Evolutionary conservation across 1,140 invertebrate genomes (phyloP), one percentile per base, ranked within the genome.

Genomic region (Lutraria rhynchaena): DNA sequence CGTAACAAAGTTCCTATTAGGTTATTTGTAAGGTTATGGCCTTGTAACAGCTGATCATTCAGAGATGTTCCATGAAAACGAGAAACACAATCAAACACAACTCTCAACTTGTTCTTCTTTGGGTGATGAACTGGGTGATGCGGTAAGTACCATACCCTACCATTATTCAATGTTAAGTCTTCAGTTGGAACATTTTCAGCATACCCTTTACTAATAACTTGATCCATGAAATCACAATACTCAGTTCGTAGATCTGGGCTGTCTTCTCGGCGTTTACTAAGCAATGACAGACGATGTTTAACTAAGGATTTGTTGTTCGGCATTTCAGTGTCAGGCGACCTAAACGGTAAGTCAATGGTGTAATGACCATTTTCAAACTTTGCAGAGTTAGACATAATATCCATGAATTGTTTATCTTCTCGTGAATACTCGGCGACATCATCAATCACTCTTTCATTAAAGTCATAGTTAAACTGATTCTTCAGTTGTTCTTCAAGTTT

Each of bases 31-130:
- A 86, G 19, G 58, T 87, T 76, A 31, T 83, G 86, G 33, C 86
- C 83, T 65, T 81, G 81, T n/a, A 85, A 60, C 27, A 86, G 41
- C 13, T 63, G n/a, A 7, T 81, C 58, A 67, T 87, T 87, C n/a
- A 87, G 46, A 0, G 61, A 83, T 31, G 15, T 33, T 57, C 55
- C 55, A 31, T 69, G 37, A 22, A 24, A 85, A 35, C 27, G 19
- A 5, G 85, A 82, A 44, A 70, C 41, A 58, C 84, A 86, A 60
- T 87, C 84, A 61, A 87, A 87, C 0, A 87, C 87, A 17, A 87
- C 73, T 27, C 84, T 35, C 24, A 84, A 17, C 70, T 86, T 88
- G 13, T 35, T 41, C 1, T 73, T 81, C 51, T 73, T 85, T 61
- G 31, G 74, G 11, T 83, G 82, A 55, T 71, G 81, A 13, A 83